These are phyloP conservation scores for Thymelicus acteon DNA, from an alignment of 2,888 invertebrate genomes.

Conservation along the genomic window DNA sequence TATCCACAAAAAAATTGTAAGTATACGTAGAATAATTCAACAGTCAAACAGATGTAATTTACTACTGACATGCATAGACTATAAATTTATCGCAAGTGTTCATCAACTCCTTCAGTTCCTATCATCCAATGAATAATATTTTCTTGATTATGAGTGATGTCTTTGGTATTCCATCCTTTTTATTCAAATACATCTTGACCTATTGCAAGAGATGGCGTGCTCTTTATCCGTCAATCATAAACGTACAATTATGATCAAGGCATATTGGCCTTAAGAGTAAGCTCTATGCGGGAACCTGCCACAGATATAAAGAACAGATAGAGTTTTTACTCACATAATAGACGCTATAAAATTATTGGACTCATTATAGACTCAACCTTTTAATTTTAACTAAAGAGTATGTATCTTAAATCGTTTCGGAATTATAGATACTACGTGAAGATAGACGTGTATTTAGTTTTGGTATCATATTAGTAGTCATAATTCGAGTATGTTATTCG, in stretches of 20 bases:
- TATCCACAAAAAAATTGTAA: no score
- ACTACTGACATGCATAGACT: background rate
- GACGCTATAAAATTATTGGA: no score
- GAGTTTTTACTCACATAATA: no score
- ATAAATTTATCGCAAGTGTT: background rate
- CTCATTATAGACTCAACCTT: no score
- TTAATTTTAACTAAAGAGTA: no score
- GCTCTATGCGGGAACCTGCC: background rate
- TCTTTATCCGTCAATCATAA: constrained; percentile 28
- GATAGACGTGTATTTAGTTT: no score
- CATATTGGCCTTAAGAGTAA: constrained; percentile 23
- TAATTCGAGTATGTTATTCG: no score
- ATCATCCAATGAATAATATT: constrained; percentile 35
- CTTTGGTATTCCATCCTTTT: constrained; percentile 28
- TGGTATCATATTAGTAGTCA: no score
- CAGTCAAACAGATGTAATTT: no score
- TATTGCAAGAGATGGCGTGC: constrained; percentile 21
- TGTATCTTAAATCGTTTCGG: no score
- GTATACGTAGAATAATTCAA: background rate
- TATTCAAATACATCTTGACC: constrained; percentile 39
- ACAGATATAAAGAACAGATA: background rate
- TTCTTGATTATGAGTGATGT: constrained; percentile 46
- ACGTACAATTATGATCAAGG: constrained; percentile 14
- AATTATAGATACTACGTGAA: no score
- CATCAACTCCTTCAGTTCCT: background rate